Base-by-base conservation (phyloP, 2,888 invertebrate species). In the Mythimna vitellina region DNA sequence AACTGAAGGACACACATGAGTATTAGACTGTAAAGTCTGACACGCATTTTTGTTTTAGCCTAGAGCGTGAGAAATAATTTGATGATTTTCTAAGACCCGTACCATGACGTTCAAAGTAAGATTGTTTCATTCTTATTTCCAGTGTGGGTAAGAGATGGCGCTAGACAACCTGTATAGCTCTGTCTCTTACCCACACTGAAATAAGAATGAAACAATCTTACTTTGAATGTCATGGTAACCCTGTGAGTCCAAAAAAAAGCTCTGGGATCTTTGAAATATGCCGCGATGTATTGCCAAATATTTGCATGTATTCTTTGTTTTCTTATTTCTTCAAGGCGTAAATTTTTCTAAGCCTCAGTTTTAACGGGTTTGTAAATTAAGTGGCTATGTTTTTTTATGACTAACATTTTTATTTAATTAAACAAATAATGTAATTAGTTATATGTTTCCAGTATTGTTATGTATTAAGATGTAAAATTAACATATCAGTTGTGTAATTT, bases 401-500 rank as follows among this genome's bases (percentile, higher is more conserved):
- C 6, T 20, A 53, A 32, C 29, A 25, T 32, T 54, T 53, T 32
- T 25, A 32, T 69, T 25, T 20, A 20, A 17, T 8, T 3, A 32
- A 42, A 42, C 14, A 38, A 58, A 12, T 29, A 12, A 20, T 51
- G 12, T 58, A 22, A 68, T 4, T 60, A 69, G 51, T 76, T 69
- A 69, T 8, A 42, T 46, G 46, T 81, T 82, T 84, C 77, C 77
- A 81, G 70, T 86, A 81, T 82, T 79, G 80, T 76, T 82, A 78
- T 69, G 32, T 71, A 70, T 38, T 80, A 83, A 73, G 70, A 69
- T 73, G 69, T 70, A 57, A 76, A 81, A 84, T 69, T 84, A 86
- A 91, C 92, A 92, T 92, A 92, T 92, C 91, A 90, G 80, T 86
- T 87, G 73, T 78, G 73, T 80, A 87, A 69, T 78, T 72, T 70